phyloP scores from a whole-genome alignment of 2,888 invertebrate species.

The Apodemia duryi region DNA sequence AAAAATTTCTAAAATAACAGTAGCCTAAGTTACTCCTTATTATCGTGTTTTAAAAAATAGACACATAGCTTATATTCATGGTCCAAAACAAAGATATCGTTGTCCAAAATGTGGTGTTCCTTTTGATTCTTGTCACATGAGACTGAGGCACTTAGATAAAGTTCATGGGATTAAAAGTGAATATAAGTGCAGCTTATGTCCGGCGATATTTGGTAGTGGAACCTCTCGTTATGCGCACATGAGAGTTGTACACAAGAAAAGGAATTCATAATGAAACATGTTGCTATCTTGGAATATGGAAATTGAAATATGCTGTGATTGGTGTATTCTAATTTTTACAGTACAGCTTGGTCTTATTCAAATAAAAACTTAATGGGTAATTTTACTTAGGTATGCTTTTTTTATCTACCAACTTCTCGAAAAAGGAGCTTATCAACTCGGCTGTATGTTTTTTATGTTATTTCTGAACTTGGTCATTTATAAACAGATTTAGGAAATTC shows the following conservation, averaged over 20 bases:
- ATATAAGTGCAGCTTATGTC: conserved; percentile 47
- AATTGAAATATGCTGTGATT: no score
- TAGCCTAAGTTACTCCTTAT: no score
- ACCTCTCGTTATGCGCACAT: conserved; percentile 58
- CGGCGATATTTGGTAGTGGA: conserved; percentile 48
- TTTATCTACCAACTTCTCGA: no score
- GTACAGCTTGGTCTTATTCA: no score
- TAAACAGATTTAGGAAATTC: no score
- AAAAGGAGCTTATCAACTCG: no score
- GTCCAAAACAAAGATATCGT: conserved; percentile 47
- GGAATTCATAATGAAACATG: neutral
- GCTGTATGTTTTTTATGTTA: no score
- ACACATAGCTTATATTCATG: conserved; percentile 44
- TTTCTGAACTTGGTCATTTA: no score
- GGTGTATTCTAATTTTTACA: no score
- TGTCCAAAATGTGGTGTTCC: conserved; percentile 50
- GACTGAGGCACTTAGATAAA: conserved; percentile 47
- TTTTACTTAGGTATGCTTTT: no score
- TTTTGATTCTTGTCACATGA: conserved; percentile 48
- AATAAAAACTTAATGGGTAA: no score
- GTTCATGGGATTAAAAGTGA: conserved; percentile 48
- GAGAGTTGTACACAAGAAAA: conserved; percentile 46
- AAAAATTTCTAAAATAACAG: no score
- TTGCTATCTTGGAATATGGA: neutral
- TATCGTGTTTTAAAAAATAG: conserved; percentile 33